Base-by-base conservation (phyloP, 2,113 vertebrate species). In the Alligator mississippiensis region DNA sequence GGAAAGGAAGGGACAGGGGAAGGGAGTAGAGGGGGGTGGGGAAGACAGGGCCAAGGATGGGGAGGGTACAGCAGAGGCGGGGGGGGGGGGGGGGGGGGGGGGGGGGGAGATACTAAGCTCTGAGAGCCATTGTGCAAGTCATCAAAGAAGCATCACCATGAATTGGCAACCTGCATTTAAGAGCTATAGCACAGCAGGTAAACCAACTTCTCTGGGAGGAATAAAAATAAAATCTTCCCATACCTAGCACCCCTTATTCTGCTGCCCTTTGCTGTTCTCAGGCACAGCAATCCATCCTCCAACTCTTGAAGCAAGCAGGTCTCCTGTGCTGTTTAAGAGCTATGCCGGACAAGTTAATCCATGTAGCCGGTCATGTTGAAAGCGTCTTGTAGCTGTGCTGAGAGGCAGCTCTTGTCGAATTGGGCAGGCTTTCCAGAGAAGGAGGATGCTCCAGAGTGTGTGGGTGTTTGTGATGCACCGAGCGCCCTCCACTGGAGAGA, bases 401-500 rank as follows among this genome's bases (percentile, higher is more conserved):
- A 96, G 98, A 98, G 97, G 97, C 96, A 96, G 97, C 97, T 97
- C 97, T 90, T 83, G 97, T 97, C 97, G 97, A 96, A 97, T 97
- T 97, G 97, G 70, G 96, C 96, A 97, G 97, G 94, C 94, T 98
- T 98, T 96, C 97, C 98, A 96, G 97, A 98, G 97, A 96, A 97
- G 81, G 98, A 96, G 97, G 98, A 97, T 97, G 97, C 98, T 98
- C 86, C 84, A 96, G 97, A 97, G 98, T 97, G 97, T 82, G 96
- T 76, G 76, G 97, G 96, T 96, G 98, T 98, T 98, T 97, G 97
- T 94, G 98, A 97, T 97, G 95, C 98, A 93, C 97, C 92, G 98
- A 98, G 97, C 98, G 98, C 98, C 98, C 98, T 98, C 98, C 98
- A 97, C 98, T 98, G 98, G 98, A 98, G 97, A 97, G 97, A 98